Conservation (phyloP, 2,113 vertebrate species). For the Zeus faber region DNA sequence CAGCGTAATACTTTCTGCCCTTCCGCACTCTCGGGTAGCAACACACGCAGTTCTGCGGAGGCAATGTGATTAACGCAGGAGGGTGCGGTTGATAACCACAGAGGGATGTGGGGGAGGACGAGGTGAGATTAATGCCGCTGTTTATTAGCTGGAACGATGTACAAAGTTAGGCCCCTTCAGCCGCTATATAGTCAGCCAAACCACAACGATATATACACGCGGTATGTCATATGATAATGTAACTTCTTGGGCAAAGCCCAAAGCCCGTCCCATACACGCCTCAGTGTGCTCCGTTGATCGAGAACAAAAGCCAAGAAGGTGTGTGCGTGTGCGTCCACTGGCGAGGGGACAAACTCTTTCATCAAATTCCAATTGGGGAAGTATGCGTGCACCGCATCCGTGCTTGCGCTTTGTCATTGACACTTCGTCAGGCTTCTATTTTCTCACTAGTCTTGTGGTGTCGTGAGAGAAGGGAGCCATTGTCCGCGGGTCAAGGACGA, state of each 20-base stretch:
- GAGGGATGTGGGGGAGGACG: slow-evolving; percentile 5
- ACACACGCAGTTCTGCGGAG: slow-evolving; percentile 37
- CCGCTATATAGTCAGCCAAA: neutral
- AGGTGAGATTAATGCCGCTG: neutral
- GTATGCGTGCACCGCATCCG: no score
- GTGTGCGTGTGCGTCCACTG: no score
- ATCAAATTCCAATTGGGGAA: no score
- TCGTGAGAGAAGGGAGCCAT: no score
- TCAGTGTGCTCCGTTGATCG: no score
- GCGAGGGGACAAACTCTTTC: no score
- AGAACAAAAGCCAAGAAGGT: no score
- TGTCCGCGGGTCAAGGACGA: no score
- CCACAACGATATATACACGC: neutral
- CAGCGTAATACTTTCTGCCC: slow-evolving; percentile 34
- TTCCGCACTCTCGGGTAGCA: slow-evolving; percentile 24
- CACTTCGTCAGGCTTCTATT: no score
- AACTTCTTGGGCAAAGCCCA: neutral
- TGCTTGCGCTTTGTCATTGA: no score
- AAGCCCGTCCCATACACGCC: no score
- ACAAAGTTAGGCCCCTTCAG: neutral
- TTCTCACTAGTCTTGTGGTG: no score
- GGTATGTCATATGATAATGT: neutral
- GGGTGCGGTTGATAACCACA: slow-evolving; percentile 22
- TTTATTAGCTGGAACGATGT: neutral
- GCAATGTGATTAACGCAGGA: slow-evolving; percentile 13